Evolutionary conservation across 2,797 vertebrate species (phyloP).

Genomic region (Tapirus indicus): DNA sequence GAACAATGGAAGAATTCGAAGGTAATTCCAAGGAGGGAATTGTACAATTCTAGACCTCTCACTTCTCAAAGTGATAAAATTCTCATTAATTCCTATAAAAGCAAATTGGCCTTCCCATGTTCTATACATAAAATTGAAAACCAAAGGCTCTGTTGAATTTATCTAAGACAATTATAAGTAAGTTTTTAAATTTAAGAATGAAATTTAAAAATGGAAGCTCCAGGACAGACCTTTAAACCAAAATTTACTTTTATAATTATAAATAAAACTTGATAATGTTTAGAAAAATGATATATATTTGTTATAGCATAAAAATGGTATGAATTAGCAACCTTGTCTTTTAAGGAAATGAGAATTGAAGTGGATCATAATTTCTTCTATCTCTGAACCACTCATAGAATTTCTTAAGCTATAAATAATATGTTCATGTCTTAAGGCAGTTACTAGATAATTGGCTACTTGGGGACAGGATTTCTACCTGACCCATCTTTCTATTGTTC

Average conservation of each 20-base stretch:
- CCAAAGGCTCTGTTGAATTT: neutral
- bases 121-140: neutral
- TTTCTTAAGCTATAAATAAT: conserved; percentile 24
- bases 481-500: neutral
- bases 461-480: neutral
- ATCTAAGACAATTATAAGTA: neutral
- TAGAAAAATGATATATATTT: neutral
- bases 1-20: neutral
- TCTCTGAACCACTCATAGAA: neutral
- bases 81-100: neutral
- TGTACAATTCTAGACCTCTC: neutral
- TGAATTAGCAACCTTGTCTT: neutral
- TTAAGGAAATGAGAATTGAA: conserved; percentile 36
- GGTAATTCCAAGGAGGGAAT: conserved; percentile 4
- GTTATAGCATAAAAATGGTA: conserved; percentile 15
- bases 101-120: neutral
- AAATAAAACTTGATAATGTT: conserved; percentile 29
- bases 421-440: neutral
- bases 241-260: conserved; percentile 39
- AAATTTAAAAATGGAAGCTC: conserved; percentile 33
- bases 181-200: conserved; percentile 3
- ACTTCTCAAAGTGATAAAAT: neutral
- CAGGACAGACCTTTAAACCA: neutral
- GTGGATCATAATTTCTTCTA: neutral
- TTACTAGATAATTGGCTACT: neutral